phyloP scores from a whole-genome alignment of 1,140 invertebrate species.

The Polyergus mexicanus region DNA sequence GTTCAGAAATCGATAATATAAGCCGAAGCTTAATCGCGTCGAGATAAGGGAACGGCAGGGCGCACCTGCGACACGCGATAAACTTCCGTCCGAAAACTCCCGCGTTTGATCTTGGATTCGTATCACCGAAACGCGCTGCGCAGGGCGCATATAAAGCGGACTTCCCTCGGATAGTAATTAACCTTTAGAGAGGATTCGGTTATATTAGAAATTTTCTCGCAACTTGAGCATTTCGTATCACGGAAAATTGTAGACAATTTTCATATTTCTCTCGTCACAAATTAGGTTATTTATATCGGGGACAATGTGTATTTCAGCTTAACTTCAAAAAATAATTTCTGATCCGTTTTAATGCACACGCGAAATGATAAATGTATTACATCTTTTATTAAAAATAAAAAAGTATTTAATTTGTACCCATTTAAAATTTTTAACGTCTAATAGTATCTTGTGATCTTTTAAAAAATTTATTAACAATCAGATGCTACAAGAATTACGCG shows the following conservation, averaged over 20 bases:
- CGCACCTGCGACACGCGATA: constrained; percentile 67
- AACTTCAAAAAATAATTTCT: background rate
- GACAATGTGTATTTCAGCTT: background rate
- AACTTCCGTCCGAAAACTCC: constrained; percentile 66
- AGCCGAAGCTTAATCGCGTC: constrained; percentile 68
- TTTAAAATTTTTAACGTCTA: too few species aligned
- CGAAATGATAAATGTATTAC: too few species aligned
- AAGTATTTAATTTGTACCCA: too few species aligned
- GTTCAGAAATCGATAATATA: constrained; percentile 72
- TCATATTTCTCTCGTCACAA: background rate
- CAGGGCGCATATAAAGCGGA: constrained; percentile 32
- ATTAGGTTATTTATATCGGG: background rate
- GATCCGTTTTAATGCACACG: background rate
- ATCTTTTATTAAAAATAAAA: too few species aligned
- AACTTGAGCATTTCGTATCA: background rate
- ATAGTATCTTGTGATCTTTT: background rate
- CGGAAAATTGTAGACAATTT: background rate
- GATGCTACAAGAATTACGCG: too few species aligned
- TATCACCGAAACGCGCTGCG: constrained; percentile 23
- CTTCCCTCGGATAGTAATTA: constrained; percentile 34
- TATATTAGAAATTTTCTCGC: constrained; percentile 11
- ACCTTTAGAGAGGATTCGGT: background rate
- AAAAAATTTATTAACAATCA: background rate
- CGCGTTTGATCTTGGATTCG: constrained; percentile 55
- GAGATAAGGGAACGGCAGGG: constrained; percentile 62